These are phyloP conservation scores for Prolemur simus DNA, from an alignment of 2,113 vertebrate species.

Conservation along the genomic window DNA sequence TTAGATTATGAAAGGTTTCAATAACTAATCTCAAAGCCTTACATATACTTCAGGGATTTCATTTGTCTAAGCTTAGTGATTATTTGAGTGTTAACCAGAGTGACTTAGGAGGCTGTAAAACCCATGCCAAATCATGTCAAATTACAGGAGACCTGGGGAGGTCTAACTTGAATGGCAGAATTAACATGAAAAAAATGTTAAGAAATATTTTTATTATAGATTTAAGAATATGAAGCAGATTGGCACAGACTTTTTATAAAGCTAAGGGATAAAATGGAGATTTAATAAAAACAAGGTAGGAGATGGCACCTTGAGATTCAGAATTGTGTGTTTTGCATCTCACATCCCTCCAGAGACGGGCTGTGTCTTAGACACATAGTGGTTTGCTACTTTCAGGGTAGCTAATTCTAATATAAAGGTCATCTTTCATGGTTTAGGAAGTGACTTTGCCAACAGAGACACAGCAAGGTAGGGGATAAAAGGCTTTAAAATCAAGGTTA, in stretches of 20 bases:
- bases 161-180: not conserved
- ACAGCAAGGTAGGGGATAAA: not conserved
- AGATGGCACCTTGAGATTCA: not conserved
- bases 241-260: not conserved
- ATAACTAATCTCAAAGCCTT: constrained; percentile 70
- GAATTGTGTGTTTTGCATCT: not conserved
- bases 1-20: constrained; percentile 69
- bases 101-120: constrained; percentile 44
- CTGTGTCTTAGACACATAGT: not conserved
- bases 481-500: not conserved
- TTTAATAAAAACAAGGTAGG: not conserved
- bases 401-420: not conserved
- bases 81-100: constrained; percentile 66
- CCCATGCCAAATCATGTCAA: not conserved
- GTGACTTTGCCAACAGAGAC: not conserved
- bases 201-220: not conserved
- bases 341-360: not conserved
- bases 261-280: not conserved
- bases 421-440: not conserved
- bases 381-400: not conserved
- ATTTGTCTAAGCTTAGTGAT: constrained; percentile 67
- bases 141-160: not conserved
- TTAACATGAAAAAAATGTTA: not conserved
- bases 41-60: constrained; percentile 57
- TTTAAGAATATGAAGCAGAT: not conserved